Conservation (phyloP, 2,113 vertebrate genomes). For the Stercorarius parasiticus region DNA sequence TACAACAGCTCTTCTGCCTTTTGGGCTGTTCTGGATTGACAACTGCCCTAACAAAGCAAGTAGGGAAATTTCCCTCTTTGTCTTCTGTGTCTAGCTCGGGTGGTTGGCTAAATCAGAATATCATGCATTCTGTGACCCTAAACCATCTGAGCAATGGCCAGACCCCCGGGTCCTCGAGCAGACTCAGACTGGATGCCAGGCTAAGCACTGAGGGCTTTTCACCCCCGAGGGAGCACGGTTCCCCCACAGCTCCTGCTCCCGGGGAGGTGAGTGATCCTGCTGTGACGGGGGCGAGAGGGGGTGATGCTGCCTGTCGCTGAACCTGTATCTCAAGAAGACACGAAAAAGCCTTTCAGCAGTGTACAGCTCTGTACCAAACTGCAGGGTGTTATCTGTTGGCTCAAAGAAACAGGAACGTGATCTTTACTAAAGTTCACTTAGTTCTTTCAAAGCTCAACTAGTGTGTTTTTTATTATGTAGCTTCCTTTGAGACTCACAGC, state of each 20-base stretch:
- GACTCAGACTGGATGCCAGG: neutral
- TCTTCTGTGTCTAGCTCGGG: neutral
- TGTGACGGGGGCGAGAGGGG: too few relatives aligned
- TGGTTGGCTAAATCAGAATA: neutral
- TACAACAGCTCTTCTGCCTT: neutral
- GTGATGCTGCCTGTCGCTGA: fast-evolving
- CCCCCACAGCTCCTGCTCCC: fast-evolving
- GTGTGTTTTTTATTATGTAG: neutral
- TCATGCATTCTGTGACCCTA: fast-evolving
- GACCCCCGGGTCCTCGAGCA: neutral
- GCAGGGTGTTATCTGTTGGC: neutral
- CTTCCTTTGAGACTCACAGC: neutral
- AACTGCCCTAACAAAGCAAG: neutral
- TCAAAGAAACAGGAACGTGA: neutral
- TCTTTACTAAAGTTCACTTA: neutral
- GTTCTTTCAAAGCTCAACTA: neutral
- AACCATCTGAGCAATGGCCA: neutral
- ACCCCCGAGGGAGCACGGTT: fast-evolving
- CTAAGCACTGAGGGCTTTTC: neutral
- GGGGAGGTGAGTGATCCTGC: fast-evolving
- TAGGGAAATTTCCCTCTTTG: neutral
- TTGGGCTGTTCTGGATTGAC: neutral
- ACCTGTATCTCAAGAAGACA: neutral
- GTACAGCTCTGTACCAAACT: neutral
- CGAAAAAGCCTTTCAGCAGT: neutral